Percentiles rank a stretch among this genome's conserved stretches.
Conservation (phyloP, 2,797 vertebrate genomes). For the Psittacula echo region DNA sequence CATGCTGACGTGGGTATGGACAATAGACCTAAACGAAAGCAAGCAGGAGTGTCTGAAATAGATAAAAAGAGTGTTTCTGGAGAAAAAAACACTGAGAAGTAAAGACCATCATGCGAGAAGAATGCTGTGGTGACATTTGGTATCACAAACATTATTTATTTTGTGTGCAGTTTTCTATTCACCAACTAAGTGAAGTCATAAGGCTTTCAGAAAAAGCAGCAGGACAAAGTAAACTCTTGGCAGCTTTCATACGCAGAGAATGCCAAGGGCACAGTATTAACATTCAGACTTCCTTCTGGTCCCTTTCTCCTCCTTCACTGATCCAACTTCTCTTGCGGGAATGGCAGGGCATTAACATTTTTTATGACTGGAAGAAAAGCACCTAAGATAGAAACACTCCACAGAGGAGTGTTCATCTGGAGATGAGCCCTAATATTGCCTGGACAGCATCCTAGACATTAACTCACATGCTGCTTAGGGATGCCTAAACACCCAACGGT, state of each 20-base stretch:
- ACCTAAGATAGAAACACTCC: background rate
- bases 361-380: background rate
- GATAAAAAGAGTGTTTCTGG: background rate
- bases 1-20: background rate
- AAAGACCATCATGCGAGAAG: background rate
- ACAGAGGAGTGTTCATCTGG: background rate
- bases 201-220: constrained; percentile 7
- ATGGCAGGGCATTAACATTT: background rate
- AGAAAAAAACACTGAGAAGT: background rate
- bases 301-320: background rate
- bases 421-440: background rate
- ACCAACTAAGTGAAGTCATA: constrained; percentile 22
- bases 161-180: background rate
- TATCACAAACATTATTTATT: background rate
- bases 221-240: constrained; percentile 3
- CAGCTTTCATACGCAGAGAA: constrained; percentile 24
- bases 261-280: constrained; percentile 1
- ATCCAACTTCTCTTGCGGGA: background rate
- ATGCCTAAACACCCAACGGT: accelerated
- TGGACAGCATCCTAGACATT: background rate
- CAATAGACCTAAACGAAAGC: background rate
- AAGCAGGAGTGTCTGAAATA: background rate
- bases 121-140: background rate
- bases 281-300: background rate
- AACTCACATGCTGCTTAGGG: background rate